Conservation (phyloP, 2,888 invertebrate genomes). For the Zelleria hepariella region DNA sequence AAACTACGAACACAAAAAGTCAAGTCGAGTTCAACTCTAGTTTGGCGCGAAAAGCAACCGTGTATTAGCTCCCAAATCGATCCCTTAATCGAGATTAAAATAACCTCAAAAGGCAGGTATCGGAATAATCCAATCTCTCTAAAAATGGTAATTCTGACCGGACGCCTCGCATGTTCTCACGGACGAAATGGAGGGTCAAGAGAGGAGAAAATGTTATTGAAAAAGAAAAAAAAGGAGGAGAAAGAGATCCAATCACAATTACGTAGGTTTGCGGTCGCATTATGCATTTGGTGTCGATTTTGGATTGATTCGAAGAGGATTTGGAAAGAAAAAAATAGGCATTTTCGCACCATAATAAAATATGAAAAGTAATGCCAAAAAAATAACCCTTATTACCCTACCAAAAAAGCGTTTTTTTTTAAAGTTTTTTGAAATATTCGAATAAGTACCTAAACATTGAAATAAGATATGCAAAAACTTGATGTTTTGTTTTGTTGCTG, state of each 20-base stretch:
- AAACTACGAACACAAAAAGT: too few relatives aligned
- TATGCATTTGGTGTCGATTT: not conserved
- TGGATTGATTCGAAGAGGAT: not conserved
- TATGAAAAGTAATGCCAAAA: too few relatives aligned
- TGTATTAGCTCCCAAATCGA: slow-evolving; percentile 5
- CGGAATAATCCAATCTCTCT: slow-evolving; percentile 56
- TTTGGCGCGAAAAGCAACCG: slow-evolving; percentile 6
- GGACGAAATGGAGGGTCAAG: slow-evolving; percentile 56
- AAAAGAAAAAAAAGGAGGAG: slow-evolving; percentile 24
- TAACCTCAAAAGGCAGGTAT: slow-evolving; percentile 13
- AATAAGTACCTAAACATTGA: too few relatives aligned
- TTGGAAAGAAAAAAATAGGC: not conserved
- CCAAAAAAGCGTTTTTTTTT: too few relatives aligned
- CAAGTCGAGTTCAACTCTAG: slow-evolving; percentile 9
- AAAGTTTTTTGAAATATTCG: too few relatives aligned
- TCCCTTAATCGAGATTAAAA: slow-evolving; percentile 10
- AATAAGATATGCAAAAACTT: too few relatives aligned
- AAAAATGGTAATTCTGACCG: slow-evolving; percentile 63
- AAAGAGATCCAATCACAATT: slow-evolving; percentile 66
- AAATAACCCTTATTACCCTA: too few relatives aligned
- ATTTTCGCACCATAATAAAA: too few relatives aligned
- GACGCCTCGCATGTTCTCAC: slow-evolving; percentile 47
- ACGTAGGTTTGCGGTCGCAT: slow-evolving; percentile 18
- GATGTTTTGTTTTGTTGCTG: too few relatives aligned
- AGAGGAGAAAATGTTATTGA: slow-evolving; percentile 43